phyloP scores from a whole-genome alignment of 2,113 vertebrate species.

The Tichodroma muraria region DNA sequence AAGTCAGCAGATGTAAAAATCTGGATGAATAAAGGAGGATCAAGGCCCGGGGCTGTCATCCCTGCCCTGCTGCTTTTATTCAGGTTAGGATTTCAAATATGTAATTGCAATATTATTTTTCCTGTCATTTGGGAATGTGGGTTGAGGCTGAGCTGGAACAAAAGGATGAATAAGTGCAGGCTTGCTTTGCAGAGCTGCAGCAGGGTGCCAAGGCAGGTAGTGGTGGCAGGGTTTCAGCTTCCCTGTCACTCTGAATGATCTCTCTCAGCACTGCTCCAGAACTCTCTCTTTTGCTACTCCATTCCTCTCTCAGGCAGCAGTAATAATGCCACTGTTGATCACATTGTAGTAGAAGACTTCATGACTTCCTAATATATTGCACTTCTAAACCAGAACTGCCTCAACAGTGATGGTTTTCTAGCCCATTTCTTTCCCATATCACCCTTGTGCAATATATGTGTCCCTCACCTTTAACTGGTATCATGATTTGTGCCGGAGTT shows the following conservation, averaged over 20 bases:
- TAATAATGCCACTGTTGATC: neutral
- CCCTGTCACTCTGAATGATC: neutral
- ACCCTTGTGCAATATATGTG: neutral
- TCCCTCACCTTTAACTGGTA: neutral
- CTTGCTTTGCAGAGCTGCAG: neutral
- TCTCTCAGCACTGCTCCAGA: neutral
- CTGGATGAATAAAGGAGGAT: neutral
- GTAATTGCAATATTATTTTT: neutral
- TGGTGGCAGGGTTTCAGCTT: neutral
- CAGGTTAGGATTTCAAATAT: conserved; percentile 45
- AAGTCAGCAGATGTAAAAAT: conserved; percentile 23
- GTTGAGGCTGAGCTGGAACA: neutral
- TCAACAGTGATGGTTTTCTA: neutral
- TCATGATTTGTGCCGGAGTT: neutral
- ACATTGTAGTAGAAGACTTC: neutral
- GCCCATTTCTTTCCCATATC: neutral
- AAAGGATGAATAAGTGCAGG: neutral
- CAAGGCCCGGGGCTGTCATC: neutral
- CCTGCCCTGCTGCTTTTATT: conserved; percentile 31
- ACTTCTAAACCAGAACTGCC: neutral
- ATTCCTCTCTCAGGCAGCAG: neutral
- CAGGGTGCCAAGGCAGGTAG: neutral
- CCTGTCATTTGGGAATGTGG: conserved; percentile 51
- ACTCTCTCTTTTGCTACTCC: neutral
- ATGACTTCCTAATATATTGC: neutral